Evolutionary conservation across 2,888 invertebrate species (phyloP), one percentile per base, ranked within the genome.

Genomic region (Octodonta nipae): DNA sequence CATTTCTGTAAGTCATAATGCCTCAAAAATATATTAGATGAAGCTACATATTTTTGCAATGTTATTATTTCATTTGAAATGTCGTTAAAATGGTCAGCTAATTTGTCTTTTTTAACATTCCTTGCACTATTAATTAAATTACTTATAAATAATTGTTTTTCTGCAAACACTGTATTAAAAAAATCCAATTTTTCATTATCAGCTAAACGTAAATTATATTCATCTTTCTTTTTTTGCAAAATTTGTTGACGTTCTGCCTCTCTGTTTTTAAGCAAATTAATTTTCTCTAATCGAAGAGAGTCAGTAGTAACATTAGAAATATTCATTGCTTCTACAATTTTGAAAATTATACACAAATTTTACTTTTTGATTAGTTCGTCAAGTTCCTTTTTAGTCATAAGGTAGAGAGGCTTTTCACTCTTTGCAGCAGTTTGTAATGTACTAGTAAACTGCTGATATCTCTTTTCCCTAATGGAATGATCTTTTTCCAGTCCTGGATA

Each of bases 1-100:
- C 78, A 83, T 50, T 76, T 76, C 53, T 84, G 71, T 55, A 87
- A 74, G 48, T 84, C 83, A 45, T 82, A 88, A 32, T 79, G 78
- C 35, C 83, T 77, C 2, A 88, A 62, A 58, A 85, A 86, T 52
- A 83, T 71, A 25, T 80, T 78, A 8, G 85, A 85, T 37, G 78
- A 75, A 1, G 84, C 77, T 13, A 87, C 69, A 61, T 80, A 78
- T 53, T 80, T 79, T 52, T 85, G 84, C 37, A 87, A 58, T 39
- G 75, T 72, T 47, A 78, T 73, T 13, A 86, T 71, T 51, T 83
- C 77, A 45, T 74, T 68, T 34, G 75, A 77, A n/a, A 80, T 72
- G 28, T 67, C 69, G 38, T 77, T 75, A 49, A 84, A 82, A 45
- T 75, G 70, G 30, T 64, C 63, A 2, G 70, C 66, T 29, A 77